Evolutionary conservation across 2,888 invertebrate species (phyloP).

Genomic region (Acanthacorydalis orientalis): DNA sequence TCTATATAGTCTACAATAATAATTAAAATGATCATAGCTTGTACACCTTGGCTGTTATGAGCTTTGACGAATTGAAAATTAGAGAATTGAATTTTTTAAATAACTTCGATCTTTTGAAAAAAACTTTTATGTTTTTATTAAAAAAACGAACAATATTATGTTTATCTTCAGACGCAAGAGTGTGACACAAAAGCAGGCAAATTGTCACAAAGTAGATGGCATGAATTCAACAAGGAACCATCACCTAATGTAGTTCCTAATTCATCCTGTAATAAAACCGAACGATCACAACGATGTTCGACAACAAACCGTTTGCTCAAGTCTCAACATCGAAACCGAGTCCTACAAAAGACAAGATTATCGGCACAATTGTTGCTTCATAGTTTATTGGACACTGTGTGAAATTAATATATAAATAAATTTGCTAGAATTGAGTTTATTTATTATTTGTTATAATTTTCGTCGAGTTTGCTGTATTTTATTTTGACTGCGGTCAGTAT

Average conservation of each 20-base stretch:
- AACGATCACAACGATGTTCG: slow-evolving; percentile 10
- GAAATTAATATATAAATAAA: slow-evolving; percentile 2
- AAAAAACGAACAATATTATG: not conserved
- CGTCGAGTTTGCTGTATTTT: too few species aligned
- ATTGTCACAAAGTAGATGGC: slow-evolving; percentile 1
- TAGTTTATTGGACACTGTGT: slow-evolving; percentile 20
- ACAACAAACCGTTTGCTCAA: slow-evolving; percentile 14
- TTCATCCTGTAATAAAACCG: slow-evolving; percentile 7
- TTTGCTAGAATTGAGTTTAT: too few species aligned
- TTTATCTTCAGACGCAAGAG: not conserved
- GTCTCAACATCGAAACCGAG: slow-evolving; percentile 11
- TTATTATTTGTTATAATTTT: too few species aligned
- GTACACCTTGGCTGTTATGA: too few species aligned
- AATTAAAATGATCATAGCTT: too few species aligned
- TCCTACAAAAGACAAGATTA: slow-evolving; percentile 12
- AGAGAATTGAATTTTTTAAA: too few species aligned
- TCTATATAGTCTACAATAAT: too few species aligned
- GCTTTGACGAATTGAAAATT: too few species aligned
- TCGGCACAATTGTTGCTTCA: slow-evolving; percentile 20
- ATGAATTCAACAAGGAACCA: not conserved
- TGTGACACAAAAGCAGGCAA: not conserved
- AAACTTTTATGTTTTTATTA: too few species aligned
- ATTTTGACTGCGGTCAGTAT: too few species aligned
- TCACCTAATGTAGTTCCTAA: not conserved
- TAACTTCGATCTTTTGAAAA: too few species aligned